A percentile compares a stretch with the other conserved stretches of the same genome.
Evolutionary conservation across 1,140 invertebrate species (phyloP).

Genomic region (Spodoptera frugiperda): DNA sequence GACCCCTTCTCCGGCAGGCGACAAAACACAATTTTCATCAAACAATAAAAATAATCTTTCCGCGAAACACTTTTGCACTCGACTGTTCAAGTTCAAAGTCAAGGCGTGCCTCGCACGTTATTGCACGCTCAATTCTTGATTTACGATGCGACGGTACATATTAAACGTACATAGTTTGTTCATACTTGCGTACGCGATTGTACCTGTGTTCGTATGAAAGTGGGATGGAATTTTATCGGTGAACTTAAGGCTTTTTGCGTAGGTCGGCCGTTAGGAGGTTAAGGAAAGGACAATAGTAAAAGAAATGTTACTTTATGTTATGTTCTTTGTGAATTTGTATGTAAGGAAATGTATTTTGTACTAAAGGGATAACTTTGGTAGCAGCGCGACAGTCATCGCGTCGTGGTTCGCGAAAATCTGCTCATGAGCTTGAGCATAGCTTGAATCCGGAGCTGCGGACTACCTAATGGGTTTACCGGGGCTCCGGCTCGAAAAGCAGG

Average conservation of each 20-base stretch:
- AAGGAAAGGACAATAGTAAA: not conserved
- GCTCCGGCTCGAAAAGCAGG: too few species aligned
- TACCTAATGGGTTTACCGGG: too few species aligned
- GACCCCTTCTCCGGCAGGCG: too few species aligned
- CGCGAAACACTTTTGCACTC: slow-evolving; percentile 51
- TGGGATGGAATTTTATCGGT: slow-evolving; percentile 18
- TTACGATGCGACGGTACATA: slow-evolving; percentile 64
- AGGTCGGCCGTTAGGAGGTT: not conserved
- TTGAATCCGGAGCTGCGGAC: too few species aligned
- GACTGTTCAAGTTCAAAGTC: slow-evolving; percentile 67
- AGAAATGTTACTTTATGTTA: too few species aligned
- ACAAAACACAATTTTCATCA: slow-evolving; percentile 13
- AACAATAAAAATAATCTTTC: not conserved
- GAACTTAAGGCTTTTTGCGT: not conserved
- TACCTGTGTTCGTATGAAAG: slow-evolving; percentile 29
- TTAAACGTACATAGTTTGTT: not conserved
- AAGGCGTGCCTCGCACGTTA: slow-evolving; percentile 63
- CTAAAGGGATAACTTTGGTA: too few species aligned
- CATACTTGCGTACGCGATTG: slow-evolving; percentile 21
- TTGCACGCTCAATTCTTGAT: slow-evolving; percentile 59
- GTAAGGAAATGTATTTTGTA: too few species aligned
- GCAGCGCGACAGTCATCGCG: too few species aligned
- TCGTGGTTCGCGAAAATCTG: too few species aligned
- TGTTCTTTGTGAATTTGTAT: too few species aligned
- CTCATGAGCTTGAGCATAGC: too few species aligned